Percentiles rank a stretch among this genome's conserved stretches.
Conservation (phyloP, 2,888 invertebrate genomes). For the Acanthosepion pharaonis region DNA sequence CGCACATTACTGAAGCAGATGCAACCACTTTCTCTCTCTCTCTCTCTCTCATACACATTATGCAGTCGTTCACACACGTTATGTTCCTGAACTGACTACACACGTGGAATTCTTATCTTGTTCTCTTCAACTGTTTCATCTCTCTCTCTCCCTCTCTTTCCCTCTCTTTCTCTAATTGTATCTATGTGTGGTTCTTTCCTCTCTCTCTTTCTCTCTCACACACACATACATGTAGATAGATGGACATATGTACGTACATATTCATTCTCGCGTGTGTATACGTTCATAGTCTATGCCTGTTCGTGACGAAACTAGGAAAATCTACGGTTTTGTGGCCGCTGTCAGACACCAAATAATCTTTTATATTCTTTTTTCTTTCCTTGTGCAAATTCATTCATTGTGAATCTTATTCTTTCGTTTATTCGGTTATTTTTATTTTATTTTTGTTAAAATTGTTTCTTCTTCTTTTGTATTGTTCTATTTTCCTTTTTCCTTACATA, state of each 20-base stretch:
- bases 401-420: not conserved
- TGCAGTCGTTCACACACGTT: not conserved
- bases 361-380: not conserved
- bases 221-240: not conserved
- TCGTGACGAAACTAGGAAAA: not conserved
- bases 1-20: not conserved
- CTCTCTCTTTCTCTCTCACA: too few species aligned
- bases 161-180: not conserved
- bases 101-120: slow-evolving; percentile 13
- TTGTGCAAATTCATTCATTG: not conserved
- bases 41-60: not conserved
- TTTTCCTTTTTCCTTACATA: too few species aligned
- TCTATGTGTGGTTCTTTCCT: not conserved
- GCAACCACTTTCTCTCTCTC: not conserved
- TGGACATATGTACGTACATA: not conserved
- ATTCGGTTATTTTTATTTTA: not conserved
- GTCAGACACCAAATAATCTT: not conserved
- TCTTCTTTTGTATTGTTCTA: too few species aligned
- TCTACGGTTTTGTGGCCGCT: not conserved
- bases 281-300: not conserved
- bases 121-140: not conserved
- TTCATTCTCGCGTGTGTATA: not conserved
- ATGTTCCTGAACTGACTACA: slow-evolving; percentile 22
- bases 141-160: not conserved
- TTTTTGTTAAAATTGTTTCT: too few species aligned